phyloP scores from a whole-genome alignment of 2,888 invertebrate genomes.

The Drosophila maculinotata region DNA sequence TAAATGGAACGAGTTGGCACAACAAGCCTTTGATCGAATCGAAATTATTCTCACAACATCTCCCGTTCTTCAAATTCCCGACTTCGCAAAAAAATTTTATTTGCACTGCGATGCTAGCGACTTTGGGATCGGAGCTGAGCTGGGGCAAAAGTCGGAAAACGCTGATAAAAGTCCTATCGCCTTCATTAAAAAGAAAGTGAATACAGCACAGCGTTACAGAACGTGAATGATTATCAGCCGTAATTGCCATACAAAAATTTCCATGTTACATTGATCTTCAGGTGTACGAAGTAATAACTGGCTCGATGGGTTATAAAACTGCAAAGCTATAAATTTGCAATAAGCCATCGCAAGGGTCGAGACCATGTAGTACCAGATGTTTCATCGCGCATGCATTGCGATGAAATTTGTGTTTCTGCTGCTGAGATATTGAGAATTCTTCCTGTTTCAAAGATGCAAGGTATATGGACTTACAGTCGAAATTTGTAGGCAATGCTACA shows the following conservation, averaged over 20 bases:
- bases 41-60: too few relatives aligned
- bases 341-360: neutral
- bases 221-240: neutral
- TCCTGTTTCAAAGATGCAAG: neutral
- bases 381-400: neutral
- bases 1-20: too few relatives aligned
- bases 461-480: neutral
- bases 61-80: neutral
- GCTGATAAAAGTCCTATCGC: neutral
- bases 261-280: neutral
- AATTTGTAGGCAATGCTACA: neutral
- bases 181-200: neutral
- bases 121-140: neutral
- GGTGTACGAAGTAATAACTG: neutral
- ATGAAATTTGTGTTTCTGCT: neutral
- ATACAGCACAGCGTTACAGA: slow-evolving; percentile 1
- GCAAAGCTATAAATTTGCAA: too few relatives aligned
- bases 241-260: slow-evolving; percentile 2
- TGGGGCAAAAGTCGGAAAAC: neutral
- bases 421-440: neutral
- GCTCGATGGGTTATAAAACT: too few relatives aligned
- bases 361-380: neutral
- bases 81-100: neutral
- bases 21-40: too few relatives aligned
- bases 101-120: too few relatives aligned